These are phyloP conservation scores for Amphipyra tragopoginis DNA, from an alignment of 2,888 invertebrate species.

Conservation along the genomic window DNA sequence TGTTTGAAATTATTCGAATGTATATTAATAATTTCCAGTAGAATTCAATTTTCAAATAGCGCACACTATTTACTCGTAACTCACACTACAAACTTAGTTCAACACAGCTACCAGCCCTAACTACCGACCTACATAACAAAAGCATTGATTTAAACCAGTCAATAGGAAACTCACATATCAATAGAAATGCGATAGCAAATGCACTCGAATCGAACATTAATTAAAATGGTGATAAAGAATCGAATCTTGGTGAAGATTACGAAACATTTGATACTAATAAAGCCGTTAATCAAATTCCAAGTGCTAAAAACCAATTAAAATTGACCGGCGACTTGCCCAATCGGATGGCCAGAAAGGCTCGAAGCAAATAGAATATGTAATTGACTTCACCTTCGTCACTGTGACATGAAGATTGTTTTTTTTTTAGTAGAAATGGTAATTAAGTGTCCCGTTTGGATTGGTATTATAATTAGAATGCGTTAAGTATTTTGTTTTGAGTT, in stretches of 20 bases:
- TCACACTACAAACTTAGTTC: conserved; percentile 5
- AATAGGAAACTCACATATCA: conserved; percentile 64
- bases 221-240: conserved; percentile 69
- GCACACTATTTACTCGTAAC: neutral
- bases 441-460: conserved; percentile 53
- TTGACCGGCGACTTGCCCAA: conserved; percentile 75
- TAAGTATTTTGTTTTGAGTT: conserved; percentile 45
- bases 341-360: conserved; percentile 69
- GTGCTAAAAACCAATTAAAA: conserved; percentile 82
- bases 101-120: conserved; percentile 43
- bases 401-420: conserved; percentile 72
- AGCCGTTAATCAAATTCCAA: conserved; percentile 60
- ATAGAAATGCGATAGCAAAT: conserved; percentile 67
- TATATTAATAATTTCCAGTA: too few relatives aligned
- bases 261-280: conserved; percentile 58
- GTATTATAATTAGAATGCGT: conserved; percentile 48
- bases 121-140: conserved; percentile 75
- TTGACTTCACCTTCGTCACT: conserved; percentile 74
- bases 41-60: too few relatives aligned
- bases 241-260: conserved; percentile 47
- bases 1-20: too few relatives aligned
- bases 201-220: conserved; percentile 72
- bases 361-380: conserved; percentile 75
- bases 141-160: conserved; percentile 68
- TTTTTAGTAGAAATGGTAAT: conserved; percentile 62